These are phyloP conservation scores for Enteromius viviparus DNA, from an alignment of 2,797 vertebrate genomes.

Conservation along the genomic window DNA sequence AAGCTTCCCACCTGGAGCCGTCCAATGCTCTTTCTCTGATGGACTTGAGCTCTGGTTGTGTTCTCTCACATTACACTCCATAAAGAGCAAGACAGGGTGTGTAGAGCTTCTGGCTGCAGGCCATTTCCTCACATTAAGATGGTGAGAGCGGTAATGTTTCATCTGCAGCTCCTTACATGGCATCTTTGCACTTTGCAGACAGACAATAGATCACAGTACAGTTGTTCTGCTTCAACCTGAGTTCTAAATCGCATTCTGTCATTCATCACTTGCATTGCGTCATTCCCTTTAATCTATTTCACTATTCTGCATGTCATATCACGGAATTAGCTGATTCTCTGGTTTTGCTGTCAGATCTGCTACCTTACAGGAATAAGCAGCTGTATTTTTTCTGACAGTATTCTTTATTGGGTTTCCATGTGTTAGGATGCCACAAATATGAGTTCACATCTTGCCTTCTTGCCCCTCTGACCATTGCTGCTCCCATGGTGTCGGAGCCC, in stretches of 20 bases:
- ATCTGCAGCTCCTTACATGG: conserved; percentile 42
- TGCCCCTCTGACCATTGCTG: not conserved
- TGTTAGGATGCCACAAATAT: conserved; percentile 16
- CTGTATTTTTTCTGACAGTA: not conserved
- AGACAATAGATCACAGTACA: conserved; percentile 18
- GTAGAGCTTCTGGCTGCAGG: conserved; percentile 36
- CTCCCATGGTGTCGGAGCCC: conserved; percentile 8
- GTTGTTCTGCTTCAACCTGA: not conserved
- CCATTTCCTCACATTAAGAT: conserved; percentile 49
- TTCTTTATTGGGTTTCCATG: not conserved
- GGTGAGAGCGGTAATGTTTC: conserved; percentile 45
- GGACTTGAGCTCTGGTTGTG: conserved; percentile 22
- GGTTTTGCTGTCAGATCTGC: not conserved
- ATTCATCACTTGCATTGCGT: conserved; percentile 11
- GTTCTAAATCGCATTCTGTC: conserved; percentile 11
- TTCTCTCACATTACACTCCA: conserved; percentile 51
- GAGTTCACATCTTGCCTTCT: not conserved
- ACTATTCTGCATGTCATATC: not conserved
- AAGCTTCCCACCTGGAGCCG: conserved; percentile 10
- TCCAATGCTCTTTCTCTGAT: conserved; percentile 37
- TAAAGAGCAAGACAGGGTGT: conserved; percentile 43
- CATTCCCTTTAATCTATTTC: conserved; percentile 7
- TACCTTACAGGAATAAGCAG: conserved; percentile 6
- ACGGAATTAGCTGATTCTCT: not conserved
- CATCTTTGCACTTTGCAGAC: conserved; percentile 37